Evolutionary conservation across 2,888 invertebrate genomes (phyloP).

Genomic region (Imbricaverruca yamaguchii): DNA sequence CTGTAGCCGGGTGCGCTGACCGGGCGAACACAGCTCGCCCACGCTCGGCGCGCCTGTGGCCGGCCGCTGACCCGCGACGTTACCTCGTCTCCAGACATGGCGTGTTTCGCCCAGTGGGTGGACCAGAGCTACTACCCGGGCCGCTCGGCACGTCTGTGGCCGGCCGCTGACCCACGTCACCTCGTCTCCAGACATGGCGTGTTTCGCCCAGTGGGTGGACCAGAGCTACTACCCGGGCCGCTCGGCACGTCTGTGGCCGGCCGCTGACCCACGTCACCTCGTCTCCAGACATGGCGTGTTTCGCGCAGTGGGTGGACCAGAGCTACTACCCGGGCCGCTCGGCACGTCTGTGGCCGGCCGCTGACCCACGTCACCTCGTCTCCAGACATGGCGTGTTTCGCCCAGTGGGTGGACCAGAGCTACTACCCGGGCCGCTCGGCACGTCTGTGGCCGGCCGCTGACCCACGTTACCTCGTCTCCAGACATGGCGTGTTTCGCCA

Average conservation of each 20-base stretch:
- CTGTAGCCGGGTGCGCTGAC: no score
- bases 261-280: slow-evolving; percentile 62
- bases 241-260: slow-evolving; percentile 43
- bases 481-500: slow-evolving; percentile 18
- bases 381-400: slow-evolving; percentile 16
- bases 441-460: slow-evolving; percentile 47
- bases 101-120: slow-evolving; percentile 20
- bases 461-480: slow-evolving; percentile 56
- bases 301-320: slow-evolving; percentile 36
- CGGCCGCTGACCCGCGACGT: slow-evolving; percentile 78
- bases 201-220: slow-evolving; percentile 29
- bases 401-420: slow-evolving; percentile 39
- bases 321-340: slow-evolving; percentile 58
- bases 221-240: slow-evolving; percentile 56
- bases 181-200: slow-evolving; percentile 36
- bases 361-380: slow-evolving; percentile 62
- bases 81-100: slow-evolving; percentile 43
- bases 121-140: slow-evolving; percentile 54
- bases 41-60: slow-evolving; percentile 66
- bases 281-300: slow-evolving; percentile 16
- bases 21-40: no score
- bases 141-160: slow-evolving; percentile 43
- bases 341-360: not conserved
- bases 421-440: slow-evolving; percentile 57
- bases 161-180: slow-evolving; percentile 58